Percentiles rank a stretch among this genome's conserved stretches.
Conservation (phyloP, 2,797 vertebrate genomes). For the Lacerta viridis region DNA sequence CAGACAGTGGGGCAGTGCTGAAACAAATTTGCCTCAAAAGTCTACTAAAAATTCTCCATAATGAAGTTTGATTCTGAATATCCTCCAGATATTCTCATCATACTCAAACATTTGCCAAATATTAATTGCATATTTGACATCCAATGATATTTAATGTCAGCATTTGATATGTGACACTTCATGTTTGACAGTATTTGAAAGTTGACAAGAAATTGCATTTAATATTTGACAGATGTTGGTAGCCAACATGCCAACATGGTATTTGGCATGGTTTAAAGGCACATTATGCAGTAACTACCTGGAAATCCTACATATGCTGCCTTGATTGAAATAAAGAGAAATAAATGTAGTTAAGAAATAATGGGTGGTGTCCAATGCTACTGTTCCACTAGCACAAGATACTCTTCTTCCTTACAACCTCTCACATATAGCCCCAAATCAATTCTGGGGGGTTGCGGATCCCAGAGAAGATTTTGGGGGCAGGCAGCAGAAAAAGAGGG, state of each 20-base stretch:
- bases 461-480: no score
- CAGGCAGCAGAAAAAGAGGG: no score
- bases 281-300: not conserved
- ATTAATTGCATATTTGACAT: conserved; percentile 1
- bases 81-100: not conserved
- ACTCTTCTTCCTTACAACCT: no score
- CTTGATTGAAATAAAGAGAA: not conserved
- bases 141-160: conserved; percentile 13
- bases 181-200: conserved; percentile 25
- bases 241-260: not conserved
- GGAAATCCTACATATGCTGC: not conserved
- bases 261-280: not conserved
- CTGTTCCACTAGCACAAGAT: no score
- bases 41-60: not conserved
- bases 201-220: not conserved
- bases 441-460: no score
- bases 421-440: no score
- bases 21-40: conserved; percentile 1
- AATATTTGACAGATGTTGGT: not conserved
- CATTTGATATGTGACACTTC: not conserved
- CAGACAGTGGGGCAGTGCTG: not conserved
- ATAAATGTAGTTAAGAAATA: not conserved
- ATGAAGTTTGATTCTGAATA: not conserved
- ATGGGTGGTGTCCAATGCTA: not conserved
- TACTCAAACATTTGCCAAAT: conserved; percentile 17